Conservation (phyloP, 1,140 invertebrate genomes). For the Cecropterus lyciades region DNA sequence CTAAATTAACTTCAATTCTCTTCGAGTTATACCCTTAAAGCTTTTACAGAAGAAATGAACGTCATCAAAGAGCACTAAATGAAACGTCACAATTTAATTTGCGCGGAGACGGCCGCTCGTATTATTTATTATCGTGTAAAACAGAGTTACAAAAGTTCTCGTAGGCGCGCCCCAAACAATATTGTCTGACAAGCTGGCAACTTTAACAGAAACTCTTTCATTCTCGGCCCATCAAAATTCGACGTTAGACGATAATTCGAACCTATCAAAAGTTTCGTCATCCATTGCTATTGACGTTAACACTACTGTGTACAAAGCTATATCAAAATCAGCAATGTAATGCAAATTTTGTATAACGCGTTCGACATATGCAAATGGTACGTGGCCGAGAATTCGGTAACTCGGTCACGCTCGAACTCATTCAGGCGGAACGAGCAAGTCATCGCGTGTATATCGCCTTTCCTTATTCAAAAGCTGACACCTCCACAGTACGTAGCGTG, state of each 20-base stretch:
- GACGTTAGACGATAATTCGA: not conserved
- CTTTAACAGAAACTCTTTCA: conserved; percentile 26
- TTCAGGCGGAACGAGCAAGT: conserved; percentile 50
- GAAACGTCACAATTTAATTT: conserved; percentile 42
- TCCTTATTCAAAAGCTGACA: conserved; percentile 56
- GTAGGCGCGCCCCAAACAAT: conserved; percentile 43
- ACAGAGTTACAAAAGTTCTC: conserved; percentile 44
- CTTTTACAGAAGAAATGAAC: conserved; percentile 5
- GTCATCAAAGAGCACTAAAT: conserved; percentile 30
- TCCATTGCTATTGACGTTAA: not conserved
- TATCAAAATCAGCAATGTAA: conserved; percentile 12
- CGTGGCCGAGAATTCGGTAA: conserved; percentile 40
- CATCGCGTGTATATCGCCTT: conserved; percentile 47
- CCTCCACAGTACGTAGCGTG: conserved; percentile 33
- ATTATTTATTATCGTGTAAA: conserved; percentile 48
- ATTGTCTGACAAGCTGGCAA: conserved; percentile 51
- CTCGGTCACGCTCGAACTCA: conserved; percentile 47
- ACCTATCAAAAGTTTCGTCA: not conserved
- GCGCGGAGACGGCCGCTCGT: conserved; percentile 36
- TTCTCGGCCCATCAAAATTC: conserved; percentile 4
- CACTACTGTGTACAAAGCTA: not conserved
- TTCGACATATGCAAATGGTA: not conserved
- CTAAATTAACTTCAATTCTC: not conserved
- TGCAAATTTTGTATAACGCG: not conserved
- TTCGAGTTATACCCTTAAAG: no score